These are phyloP conservation scores for Mastomys coucha DNA, from an alignment of 2,113 vertebrate species.

Conservation along the genomic window DNA sequence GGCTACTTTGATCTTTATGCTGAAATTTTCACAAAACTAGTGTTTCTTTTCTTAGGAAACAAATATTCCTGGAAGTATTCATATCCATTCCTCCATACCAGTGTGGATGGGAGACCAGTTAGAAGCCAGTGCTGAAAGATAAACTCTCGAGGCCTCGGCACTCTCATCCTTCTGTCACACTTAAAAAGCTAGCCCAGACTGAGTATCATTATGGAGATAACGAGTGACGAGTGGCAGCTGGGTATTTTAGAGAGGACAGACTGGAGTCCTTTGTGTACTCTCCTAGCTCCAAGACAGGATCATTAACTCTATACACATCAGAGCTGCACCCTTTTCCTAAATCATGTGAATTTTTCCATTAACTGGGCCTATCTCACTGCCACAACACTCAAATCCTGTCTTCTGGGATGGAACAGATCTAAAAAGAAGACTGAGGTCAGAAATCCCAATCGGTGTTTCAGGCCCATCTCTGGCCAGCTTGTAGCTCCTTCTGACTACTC, in stretches of 20 bases:
- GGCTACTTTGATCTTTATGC: neutral
- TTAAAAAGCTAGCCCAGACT: neutral
- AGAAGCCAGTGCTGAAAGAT: neutral
- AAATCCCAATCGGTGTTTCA: neutral
- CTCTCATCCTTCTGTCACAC: neutral
- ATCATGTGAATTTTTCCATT: neutral
- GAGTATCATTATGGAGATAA: neutral
- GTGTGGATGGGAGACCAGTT: neutral
- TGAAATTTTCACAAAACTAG: conserved; percentile 30
- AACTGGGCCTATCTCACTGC: neutral
- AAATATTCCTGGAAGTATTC: neutral
- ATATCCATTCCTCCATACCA: neutral
- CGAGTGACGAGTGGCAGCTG: neutral
- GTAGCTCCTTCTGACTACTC: neutral
- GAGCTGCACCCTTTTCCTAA: neutral
- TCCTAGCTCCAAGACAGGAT: neutral
- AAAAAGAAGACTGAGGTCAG: neutral
- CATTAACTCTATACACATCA: neutral
- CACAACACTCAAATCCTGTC: neutral
- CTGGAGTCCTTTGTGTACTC: neutral
- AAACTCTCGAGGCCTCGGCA: neutral
- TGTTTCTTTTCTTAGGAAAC: neutral
- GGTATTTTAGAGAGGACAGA: neutral
- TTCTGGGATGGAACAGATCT: neutral
- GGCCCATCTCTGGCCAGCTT: neutral